Evolutionary conservation across 2,888 invertebrate species (phyloP), one percentile per base, ranked within the genome.

Genomic region (Heliconius ethilla): DNA sequence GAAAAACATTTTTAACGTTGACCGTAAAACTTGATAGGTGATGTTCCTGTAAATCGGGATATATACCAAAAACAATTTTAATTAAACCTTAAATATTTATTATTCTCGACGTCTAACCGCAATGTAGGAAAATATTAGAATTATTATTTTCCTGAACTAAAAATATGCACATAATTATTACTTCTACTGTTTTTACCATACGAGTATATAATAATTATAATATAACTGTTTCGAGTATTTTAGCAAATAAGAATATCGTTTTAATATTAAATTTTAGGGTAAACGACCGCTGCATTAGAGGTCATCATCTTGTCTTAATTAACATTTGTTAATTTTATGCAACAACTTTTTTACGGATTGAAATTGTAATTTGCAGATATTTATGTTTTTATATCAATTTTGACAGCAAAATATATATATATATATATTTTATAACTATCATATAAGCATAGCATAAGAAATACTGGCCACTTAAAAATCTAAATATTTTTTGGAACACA

Each of bases 251-350:
- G 27, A 29, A 29, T n/a, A n/a, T n/a, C 40, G 25, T 25, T 9
- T 45, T 29, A 63, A n/a, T 62, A 22, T 69, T 18, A 51, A 51
- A 15, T 37, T 29, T 55, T 66, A 69, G 75, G 75, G 75, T 79
- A 75, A 79, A 75, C 62, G 75, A 79, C 77, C 70, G 55, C 18
- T 15, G 13, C 25, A 33, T 29, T 45, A 77, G 59, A 66, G 75
- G 59, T 70, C 62, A 51, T 75, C 72, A 51, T 65, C 75, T 45
- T 82, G 82, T 77, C n/a, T 76, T 70, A 51, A 63, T 40, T 13
- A 59, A 55, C n/a, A 59, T 37, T 59, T 59, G 29, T 70, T 55
- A 70, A 55, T 69, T 59, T 33, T 59, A 15, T 37, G 33, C 29
- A 37, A 37, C 13, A 33, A 9, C 1, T n/a, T 25, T 72, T 72